Conservation (phyloP, 2,797 vertebrate genomes). For the Austrolebias charrua region DNA sequence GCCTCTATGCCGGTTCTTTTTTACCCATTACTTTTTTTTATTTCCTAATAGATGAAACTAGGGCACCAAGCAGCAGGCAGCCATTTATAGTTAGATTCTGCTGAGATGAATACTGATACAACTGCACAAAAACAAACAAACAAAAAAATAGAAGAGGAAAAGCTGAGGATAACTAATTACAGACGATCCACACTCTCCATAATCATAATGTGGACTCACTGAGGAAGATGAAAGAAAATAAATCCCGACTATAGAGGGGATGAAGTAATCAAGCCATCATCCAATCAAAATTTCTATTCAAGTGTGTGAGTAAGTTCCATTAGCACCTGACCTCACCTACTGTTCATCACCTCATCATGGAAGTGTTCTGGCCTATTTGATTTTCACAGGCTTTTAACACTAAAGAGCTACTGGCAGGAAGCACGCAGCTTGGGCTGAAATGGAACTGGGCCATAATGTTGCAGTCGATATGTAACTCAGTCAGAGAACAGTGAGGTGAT, state of each 20-base stretch:
- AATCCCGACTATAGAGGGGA: conserved; percentile 1
- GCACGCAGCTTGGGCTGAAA: conserved; percentile 54
- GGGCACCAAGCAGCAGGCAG: conserved; percentile 55
- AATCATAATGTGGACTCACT: conserved; percentile 17
- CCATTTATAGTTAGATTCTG: conserved; percentile 59
- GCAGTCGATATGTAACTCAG: conserved; percentile 59
- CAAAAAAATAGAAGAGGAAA: conserved; percentile 23
- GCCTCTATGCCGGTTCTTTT: conserved; percentile 21
- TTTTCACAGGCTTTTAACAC: conserved; percentile 64
- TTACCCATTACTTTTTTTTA: conserved; percentile 29
- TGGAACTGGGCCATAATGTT: conserved; percentile 67
- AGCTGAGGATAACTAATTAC: conserved; percentile 33
- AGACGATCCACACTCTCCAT: conserved; percentile 12
- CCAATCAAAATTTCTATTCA: conserved; percentile 50
- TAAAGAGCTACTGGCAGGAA: conserved; percentile 46
- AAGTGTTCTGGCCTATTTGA: conserved; percentile 55
- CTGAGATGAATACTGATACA: conserved; percentile 32
- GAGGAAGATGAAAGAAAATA: conserved; percentile 6
- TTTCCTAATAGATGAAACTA: conserved; percentile 52
- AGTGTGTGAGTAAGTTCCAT: conserved; percentile 51
- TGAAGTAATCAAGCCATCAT: conserved; percentile 34
- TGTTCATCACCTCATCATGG: conserved; percentile 61
- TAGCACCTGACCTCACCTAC: conserved; percentile 64
- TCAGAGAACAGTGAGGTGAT: conserved; percentile 44
- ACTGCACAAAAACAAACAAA: conserved; percentile 27